A percentile compares a stretch with the other conserved stretches of the same genome.
Evolutionary conservation across 1,140 invertebrate species (phyloP).

Genomic region (Apis laboriosa): DNA sequence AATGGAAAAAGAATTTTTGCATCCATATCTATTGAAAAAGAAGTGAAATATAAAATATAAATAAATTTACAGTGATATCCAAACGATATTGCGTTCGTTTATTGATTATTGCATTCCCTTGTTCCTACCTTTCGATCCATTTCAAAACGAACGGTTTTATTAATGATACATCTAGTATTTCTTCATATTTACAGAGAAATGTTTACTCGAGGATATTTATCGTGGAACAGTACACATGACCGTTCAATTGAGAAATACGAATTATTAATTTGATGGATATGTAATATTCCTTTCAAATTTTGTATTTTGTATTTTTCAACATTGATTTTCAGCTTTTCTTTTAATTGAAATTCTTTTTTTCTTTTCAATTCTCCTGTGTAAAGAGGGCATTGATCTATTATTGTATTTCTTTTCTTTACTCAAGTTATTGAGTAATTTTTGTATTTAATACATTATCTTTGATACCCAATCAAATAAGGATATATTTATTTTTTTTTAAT

Average conservation of each 20-base stretch:
- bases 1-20: background rate
- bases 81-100: background rate
- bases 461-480: no score
- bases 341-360: no score
- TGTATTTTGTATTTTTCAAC: background rate
- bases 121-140: background rate
- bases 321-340: no score
- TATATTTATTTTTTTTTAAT: no score
- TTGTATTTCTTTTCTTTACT: no score
- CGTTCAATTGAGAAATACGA: slow-evolving; percentile 3
- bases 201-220: background rate
- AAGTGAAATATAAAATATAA: background rate
- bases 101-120: background rate
- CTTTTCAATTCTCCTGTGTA: no score
- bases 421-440: no score
- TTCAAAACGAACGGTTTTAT: slow-evolving; percentile 2
- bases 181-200: background rate
- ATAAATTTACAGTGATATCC: background rate
- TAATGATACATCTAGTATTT: slow-evolving; percentile 20
- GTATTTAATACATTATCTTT: no score
- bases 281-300: background rate
- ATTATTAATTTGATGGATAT: background rate
- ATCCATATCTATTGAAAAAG: background rate
- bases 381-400: no score
- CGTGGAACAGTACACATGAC: background rate